Evolutionary conservation across 2,888 invertebrate species (phyloP), one percentile per base, ranked within the genome.

Genomic region (Agonum fuliginosum): DNA sequence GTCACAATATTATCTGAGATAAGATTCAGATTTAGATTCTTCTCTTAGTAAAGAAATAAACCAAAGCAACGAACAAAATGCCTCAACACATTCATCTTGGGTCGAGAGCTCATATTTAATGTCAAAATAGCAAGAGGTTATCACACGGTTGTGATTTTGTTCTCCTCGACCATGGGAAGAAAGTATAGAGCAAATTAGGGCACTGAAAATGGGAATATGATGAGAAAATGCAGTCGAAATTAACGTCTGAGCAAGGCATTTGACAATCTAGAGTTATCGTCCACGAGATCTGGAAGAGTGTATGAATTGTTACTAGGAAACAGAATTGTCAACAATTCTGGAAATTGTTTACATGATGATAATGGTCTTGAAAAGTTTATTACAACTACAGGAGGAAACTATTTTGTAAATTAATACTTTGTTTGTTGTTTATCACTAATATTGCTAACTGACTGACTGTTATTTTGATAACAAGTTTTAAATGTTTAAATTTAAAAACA

Each of bases 81-180:
- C 54, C 54, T 54, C 24, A 20, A 22, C 54, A 12, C 54, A 54
- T 54, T 54, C 48, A 48, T 48, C 24, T 22, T 24, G 22, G 54
- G 54, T 54, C 54, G 54, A 54, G 54, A 54, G 54, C 54, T 54
- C 54, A 54, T 54, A 54, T 54, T 54, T 54, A 54, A 54, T 54
- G 54, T 54, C 54, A 54, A 54, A 54, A 54, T 54, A 54, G 54
- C 54, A 54, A 54, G 54, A 54, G 54, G 22, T 54, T 54, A 54
- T 54, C 54, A 54, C 24, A 24, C 54, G 24, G 12, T 24, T 54
- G n/a, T 22, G 54, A 54, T 54, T 54, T 54, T 22, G 54, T 12
- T 54, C 54, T 54, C 24, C 19, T 12, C 54, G 12, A 24, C 54
- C 54, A 24, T n/a, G 10, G 54, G 54, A 54, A 54, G 12, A 1